Base-by-base conservation (phyloP, 2,113 vertebrate genomes). In the Labrus mixtus region DNA sequence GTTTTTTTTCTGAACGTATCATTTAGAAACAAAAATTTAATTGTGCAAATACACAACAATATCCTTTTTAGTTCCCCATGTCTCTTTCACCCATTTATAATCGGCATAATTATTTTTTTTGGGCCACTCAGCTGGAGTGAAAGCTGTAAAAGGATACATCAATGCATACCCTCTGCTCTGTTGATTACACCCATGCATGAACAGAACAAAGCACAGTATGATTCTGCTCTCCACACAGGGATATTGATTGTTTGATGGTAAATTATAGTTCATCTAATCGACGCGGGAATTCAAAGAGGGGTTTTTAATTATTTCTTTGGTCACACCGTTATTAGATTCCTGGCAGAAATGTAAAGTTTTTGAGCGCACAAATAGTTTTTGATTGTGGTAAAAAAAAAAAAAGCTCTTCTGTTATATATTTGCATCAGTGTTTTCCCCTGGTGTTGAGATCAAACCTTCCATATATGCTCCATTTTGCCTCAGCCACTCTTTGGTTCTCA, bases 401-500 rank as follows among this genome's bases (percentile, higher is more conserved):
- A 9, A 67, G 17, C 12, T 36, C 55, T 19, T 8, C 50, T 23
- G n/a, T 33, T 33, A 6, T 23, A 58, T 20, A 33, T 22, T 46
- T 65, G 25, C 58, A 53, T 33, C 22, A 48, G 13, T n/a, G 33
- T 33, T 74, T 45, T n/a, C n/a, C 12, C 33, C 61, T n/a, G 10
- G 64, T 70, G 19, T 48, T 39, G 10, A 23, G 5, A 46, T 48
- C 22, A 48, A 11, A 48, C 62, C 54, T 64, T 55, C 25, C 33
- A 55, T 6, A 58, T 68, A 20, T 58, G 53, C 50, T 55, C 66
- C 20, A 57, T 73, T 72, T 62, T 17, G 6, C 48, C 33, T 61
- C 9, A 22, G 33, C 65, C 55, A 56, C 16, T 3, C 41, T 64
- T 65, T 73, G 45, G 58, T 69, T 82, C 60, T 72, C 66, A 53